A percentile compares a stretch with the other conserved stretches of the same genome.
These are phyloP conservation scores for Patella ulyssiponensis DNA, from an alignment of 2,888 invertebrate species.

Conservation along the genomic window DNA sequence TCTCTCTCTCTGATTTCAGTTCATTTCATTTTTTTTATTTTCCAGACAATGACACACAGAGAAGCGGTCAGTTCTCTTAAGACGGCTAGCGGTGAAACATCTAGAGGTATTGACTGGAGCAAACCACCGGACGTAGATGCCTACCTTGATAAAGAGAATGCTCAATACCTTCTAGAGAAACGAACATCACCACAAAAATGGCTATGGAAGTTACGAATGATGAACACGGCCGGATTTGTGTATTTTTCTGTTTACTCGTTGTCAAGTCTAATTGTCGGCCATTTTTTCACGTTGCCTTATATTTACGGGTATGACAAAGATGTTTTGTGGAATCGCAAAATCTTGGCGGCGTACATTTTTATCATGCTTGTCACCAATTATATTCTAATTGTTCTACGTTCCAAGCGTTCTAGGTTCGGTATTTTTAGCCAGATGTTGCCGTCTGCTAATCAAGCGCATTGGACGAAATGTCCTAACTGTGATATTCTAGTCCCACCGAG, in stretches of 20 bases:
- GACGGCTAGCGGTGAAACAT: no score
- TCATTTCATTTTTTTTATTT: background rate
- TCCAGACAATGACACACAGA: slow-evolving; percentile 1
- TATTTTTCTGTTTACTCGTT: slow-evolving; percentile 47
- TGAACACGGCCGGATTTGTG: slow-evolving; percentile 45
- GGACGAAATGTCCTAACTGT: slow-evolving; percentile 55
- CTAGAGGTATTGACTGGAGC: no score
- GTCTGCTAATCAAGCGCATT: slow-evolving; percentile 28
- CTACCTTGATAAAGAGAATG: background rate
- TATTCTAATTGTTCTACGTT: slow-evolving; percentile 42
- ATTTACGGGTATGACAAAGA: slow-evolving; percentile 34
- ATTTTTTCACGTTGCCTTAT: slow-evolving; percentile 46
- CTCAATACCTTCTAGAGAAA: slow-evolving; percentile 13
- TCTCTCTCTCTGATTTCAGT: background rate
- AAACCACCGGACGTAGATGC: slow-evolving; percentile 9
- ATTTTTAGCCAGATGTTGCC: background rate
- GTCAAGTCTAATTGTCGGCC: slow-evolving; percentile 38
- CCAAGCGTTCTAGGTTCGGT: slow-evolving; percentile 36
- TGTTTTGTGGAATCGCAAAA: slow-evolving; percentile 31
- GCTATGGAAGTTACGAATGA: slow-evolving; percentile 30
- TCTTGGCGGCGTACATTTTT: slow-evolving; percentile 46
- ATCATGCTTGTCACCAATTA: slow-evolving; percentile 50
- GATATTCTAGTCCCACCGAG: slow-evolving; percentile 56
- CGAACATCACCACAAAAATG: slow-evolving; percentile 13
- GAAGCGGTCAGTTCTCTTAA: slow-evolving; percentile 4